Base-by-base conservation (phyloP, 2,888 invertebrate genomes). In the Himalopsyche anomala region DNA sequence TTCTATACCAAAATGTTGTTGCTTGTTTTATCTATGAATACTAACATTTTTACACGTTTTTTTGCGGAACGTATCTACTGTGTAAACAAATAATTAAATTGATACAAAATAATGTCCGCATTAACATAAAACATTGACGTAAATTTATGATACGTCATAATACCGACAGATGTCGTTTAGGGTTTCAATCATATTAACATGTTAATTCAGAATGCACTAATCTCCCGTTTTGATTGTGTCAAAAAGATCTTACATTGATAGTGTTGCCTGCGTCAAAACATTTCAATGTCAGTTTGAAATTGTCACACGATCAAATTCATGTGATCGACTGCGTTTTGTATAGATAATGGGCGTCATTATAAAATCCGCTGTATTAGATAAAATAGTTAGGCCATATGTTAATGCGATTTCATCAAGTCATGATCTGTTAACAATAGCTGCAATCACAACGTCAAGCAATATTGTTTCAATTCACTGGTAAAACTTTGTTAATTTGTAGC, bases 141-240 rank as follows among this genome's bases (percentile, higher is more conserved):
- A 51, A 51, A 51, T 51, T 51, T 51, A 51, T 4, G 51, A 51
- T 51, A 51, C 8, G 19, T 62, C 62, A 62, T 19, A 6, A 19
- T 62, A 62, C 62, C 28, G 62, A 62, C 62, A 62, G 62, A 62
- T 62, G 62, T 28, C 19, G 28, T 62, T 62, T 62, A 62, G 62
- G 62, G 62, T 62, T 62, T 5, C 62, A 62, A 62, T 62, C n/a
- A 9, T 62, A 62, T 19, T 19, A 62, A 62, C 51, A 51, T 51
- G 51, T 51, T 62, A 19, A 62, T 62, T 19, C 62, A n/a, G 19
- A 62, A 62, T 62, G 62, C 62, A 62, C 62, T 19, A n/a, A 62
- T 62, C 62, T 62, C 62, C 28, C 11, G 62, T 19, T 62, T 19
- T 62, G 28, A 62, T 62, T 62, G 28, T 62, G 5, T 62, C 62